Evolutionary conservation across 2,888 invertebrate species (phyloP).

Genomic region (Polymixis flavicincta): DNA sequence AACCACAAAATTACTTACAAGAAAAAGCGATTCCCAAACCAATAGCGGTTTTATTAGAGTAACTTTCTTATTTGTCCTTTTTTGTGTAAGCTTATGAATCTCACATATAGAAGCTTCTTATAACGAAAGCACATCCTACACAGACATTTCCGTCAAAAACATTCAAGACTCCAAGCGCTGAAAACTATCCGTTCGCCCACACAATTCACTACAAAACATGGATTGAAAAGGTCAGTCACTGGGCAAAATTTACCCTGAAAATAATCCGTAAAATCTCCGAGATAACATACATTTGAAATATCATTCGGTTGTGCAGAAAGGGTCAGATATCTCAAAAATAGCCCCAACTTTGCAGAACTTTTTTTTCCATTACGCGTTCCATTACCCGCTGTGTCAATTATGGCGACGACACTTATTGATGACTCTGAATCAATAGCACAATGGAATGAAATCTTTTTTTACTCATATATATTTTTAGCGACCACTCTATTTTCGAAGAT

Average conservation of each 20-base stretch:
- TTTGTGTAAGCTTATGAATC: neutral
- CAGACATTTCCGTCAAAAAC: neutral
- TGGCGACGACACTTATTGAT: slow-evolving; percentile 58
- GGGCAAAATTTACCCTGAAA: slow-evolving; percentile 21
- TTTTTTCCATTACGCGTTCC: slow-evolving; percentile 53
- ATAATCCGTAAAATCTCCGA: slow-evolving; percentile 13
- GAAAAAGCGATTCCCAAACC: neutral
- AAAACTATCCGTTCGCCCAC: neutral
- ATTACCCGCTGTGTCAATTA: slow-evolving; percentile 56
- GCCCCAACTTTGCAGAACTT: slow-evolving; percentile 21
- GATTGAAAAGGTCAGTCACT: neutral
- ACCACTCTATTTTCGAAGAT: slow-evolving; percentile 43
- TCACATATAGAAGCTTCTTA: neutral
- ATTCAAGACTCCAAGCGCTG: neutral
- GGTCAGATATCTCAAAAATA: slow-evolving; percentile 16
- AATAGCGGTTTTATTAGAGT: neutral
- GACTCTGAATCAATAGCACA: slow-evolving; percentile 54
- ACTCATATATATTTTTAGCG: slow-evolving; percentile 16
- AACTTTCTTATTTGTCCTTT: neutral
- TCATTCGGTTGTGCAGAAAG: slow-evolving; percentile 13
- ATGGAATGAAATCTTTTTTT: slow-evolving; percentile 50
- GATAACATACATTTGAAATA: slow-evolving; percentile 30
- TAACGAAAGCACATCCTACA: too few relatives aligned
- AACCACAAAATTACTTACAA: neutral
- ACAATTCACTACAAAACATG: neutral